These are phyloP conservation scores for Aphidoletes aphidimyza DNA, from an alignment of 2,888 invertebrate genomes.

Conservation along the genomic window DNA sequence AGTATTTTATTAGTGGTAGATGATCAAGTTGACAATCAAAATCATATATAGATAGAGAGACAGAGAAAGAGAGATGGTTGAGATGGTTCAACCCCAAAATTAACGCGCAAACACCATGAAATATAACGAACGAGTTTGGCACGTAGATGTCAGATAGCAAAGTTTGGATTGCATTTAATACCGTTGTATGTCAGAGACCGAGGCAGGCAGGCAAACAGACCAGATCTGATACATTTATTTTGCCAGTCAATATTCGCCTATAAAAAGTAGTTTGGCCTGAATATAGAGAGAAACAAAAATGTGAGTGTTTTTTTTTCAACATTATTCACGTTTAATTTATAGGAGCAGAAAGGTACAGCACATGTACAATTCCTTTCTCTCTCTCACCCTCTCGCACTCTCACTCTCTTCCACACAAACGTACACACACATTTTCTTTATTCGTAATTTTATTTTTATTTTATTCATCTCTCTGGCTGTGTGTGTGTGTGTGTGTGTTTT, in stretches of 20 bases:
- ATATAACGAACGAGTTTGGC: conserved; percentile 5
- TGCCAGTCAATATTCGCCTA: background rate
- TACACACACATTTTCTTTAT: background rate
- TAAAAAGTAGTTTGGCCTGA: background rate
- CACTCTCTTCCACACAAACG: background rate
- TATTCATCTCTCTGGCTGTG: background rate
- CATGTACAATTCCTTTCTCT: background rate
- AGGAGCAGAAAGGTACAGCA: background rate
- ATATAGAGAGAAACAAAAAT: background rate
- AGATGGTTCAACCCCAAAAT: conserved; percentile 9
- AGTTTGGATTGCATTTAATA: conserved; percentile 11
- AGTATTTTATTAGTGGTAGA: background rate
- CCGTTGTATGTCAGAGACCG: background rate
- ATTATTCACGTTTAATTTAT: conserved; percentile 20
- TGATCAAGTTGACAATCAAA: background rate
- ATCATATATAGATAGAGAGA: background rate
- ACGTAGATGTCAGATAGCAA: background rate
- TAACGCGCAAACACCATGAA: background rate
- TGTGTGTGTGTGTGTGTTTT: background rate
- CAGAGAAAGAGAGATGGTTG: background rate
- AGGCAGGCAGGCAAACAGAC: background rate
- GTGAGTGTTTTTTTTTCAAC: background rate
- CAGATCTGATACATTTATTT: conserved; percentile 23
- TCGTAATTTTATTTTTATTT: background rate
- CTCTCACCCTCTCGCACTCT: background rate